Evolutionary conservation across 2,888 invertebrate species (phyloP).

Genomic region (Sthenelais limicola): DNA sequence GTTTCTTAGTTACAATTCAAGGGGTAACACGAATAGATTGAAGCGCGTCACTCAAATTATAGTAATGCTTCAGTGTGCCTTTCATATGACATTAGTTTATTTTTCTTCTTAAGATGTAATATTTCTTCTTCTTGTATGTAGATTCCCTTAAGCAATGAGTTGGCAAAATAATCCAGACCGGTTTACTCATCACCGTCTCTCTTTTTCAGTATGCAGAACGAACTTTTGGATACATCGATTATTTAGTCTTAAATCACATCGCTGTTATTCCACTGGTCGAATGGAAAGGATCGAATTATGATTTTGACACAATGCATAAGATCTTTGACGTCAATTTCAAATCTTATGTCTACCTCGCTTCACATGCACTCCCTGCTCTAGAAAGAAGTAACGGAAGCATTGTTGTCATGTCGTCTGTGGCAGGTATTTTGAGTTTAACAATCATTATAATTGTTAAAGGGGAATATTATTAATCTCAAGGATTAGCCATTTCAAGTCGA

Average conservation of each 20-base stretch:
- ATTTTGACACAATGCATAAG: slow-evolving; percentile 58
- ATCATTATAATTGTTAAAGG: too few species aligned
- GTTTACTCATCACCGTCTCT: not conserved
- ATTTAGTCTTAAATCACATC: slow-evolving; percentile 69
- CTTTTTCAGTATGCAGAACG: slow-evolving; percentile 54
- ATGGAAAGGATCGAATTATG: slow-evolving; percentile 60
- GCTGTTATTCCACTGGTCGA: slow-evolving; percentile 56
- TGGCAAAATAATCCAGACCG: too few species aligned
- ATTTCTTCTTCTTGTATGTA: too few species aligned
- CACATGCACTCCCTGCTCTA: slow-evolving; percentile 62
- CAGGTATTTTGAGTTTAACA: slow-evolving; percentile 56
- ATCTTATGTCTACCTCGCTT: slow-evolving; percentile 67
- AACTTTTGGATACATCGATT: slow-evolving; percentile 64
- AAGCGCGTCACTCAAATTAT: too few species aligned
- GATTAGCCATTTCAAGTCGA: too few species aligned
- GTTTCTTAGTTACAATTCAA: too few species aligned
- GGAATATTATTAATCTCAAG: too few species aligned
- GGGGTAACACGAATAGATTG: too few species aligned
- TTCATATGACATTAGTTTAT: too few species aligned
- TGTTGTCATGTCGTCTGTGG: slow-evolving; percentile 59
- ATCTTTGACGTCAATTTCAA: slow-evolving; percentile 65
- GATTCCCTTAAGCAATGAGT: too few species aligned
- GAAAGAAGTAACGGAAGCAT: slow-evolving; percentile 60
- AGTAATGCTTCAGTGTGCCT: too few species aligned
- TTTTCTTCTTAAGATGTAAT: too few species aligned